These are phyloP conservation scores for Aphidoletes aphidimyza DNA, from an alignment of 2,888 invertebrate species.

Conservation along the genomic window DNA sequence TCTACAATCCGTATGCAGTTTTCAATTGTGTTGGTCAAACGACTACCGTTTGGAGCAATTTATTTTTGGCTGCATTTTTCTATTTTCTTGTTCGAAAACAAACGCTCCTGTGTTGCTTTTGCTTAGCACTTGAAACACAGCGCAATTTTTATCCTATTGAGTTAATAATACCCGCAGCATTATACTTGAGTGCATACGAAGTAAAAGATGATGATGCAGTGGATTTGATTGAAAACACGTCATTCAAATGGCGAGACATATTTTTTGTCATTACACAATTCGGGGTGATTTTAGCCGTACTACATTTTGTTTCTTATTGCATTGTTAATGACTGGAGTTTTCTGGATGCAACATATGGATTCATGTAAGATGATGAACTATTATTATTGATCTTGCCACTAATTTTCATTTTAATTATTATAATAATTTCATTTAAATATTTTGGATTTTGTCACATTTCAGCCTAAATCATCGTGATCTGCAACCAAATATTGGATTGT, in stretches of 20 bases:
- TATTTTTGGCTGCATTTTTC: constrained; percentile 79
- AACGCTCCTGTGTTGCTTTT: constrained; percentile 72
- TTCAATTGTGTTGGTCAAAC: constrained; percentile 89
- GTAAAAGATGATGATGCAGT: background rate
- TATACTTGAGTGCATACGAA: constrained; percentile 64
- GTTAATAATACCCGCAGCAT: constrained; percentile 82
- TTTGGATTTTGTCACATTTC: too few relatives aligned
- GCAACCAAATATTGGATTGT: constrained; percentile 96
- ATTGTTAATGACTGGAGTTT: constrained; percentile 75
- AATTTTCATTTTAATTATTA: background rate
- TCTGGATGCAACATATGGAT: constrained; percentile 80
- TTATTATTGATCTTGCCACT: constrained; percentile 16
- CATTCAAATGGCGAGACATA: constrained; percentile 58
- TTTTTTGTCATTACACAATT: constrained; percentile 69
- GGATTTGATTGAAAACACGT: background rate
- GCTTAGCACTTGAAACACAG: constrained; percentile 81
- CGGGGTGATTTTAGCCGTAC: constrained; percentile 68
- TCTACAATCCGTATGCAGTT: constrained; percentile 90
- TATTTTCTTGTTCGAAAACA: constrained; percentile 76
- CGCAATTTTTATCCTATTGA: constrained; percentile 86
- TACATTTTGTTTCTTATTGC: constrained; percentile 73
- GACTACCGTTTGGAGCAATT: constrained; percentile 89
- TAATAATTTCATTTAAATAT: constrained; percentile 58
- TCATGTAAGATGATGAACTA: constrained; percentile 73
- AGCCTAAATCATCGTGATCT: constrained; percentile 92